These are phyloP conservation scores for Aporrectodea caliginosa DNA, from an alignment of 1,140 invertebrate species.

Conservation along the genomic window DNA sequence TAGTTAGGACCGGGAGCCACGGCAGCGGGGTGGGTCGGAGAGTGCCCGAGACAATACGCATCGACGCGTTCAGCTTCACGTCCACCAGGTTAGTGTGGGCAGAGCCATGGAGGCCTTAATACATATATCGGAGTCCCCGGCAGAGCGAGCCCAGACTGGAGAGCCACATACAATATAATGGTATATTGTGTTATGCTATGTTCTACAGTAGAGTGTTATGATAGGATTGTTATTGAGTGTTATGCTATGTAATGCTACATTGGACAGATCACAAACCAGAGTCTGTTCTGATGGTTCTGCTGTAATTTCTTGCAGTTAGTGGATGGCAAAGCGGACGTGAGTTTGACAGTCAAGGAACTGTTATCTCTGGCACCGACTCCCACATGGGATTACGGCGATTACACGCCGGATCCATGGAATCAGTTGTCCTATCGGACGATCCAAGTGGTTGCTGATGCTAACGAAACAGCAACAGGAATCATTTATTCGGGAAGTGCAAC, in stretches of 20 bases:
- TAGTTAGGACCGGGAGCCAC: no score
- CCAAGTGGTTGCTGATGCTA: background rate
- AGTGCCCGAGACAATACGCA: no score
- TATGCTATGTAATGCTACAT: no score
- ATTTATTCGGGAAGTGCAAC: background rate
- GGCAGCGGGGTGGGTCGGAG: no score
- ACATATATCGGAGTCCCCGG: background rate
- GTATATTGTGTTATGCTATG: no score
- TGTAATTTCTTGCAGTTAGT: background rate
- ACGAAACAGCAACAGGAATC: conserved; percentile 1
- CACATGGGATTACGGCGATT: background rate
- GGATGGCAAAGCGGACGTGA: background rate
- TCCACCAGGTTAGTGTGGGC: no score
- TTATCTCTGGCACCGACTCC: background rate
- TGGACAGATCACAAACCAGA: background rate
- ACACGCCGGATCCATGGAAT: background rate
- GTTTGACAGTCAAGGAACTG: background rate
- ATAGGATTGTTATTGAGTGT: no score
- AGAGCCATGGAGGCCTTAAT: no score
- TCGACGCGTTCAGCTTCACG: no score
- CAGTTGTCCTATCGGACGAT: background rate
- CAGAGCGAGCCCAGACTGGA: background rate
- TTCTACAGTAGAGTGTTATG: no score
- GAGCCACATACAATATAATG: no score
- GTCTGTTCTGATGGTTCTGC: background rate